Conservation (phyloP, 2,888 invertebrate genomes). For the Eudemis profundana region DNA sequence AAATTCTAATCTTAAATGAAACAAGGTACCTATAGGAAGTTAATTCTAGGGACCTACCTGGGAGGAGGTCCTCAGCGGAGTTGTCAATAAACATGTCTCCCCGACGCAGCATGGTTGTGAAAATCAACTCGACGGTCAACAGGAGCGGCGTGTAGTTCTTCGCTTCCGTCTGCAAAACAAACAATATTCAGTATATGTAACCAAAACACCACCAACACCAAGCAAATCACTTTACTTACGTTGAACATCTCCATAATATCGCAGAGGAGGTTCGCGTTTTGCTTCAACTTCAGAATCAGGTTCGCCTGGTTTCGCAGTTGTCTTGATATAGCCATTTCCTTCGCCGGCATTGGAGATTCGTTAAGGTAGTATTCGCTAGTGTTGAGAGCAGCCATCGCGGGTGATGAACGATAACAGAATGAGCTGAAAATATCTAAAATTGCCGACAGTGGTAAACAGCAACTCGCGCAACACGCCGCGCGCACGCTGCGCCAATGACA, state of each 20-base stretch:
- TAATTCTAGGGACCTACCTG: constrained; percentile 68
- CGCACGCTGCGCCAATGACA: constrained; percentile 26
- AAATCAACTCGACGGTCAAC: constrained; percentile 89
- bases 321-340: constrained; percentile 75
- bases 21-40: too few species aligned
- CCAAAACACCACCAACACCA: constrained; percentile 46
- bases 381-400: background rate
- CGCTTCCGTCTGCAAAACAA: constrained; percentile 72
- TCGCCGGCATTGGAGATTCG: constrained; percentile 2
- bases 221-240: constrained; percentile 73
- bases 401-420: constrained; percentile 2
- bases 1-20: too few species aligned
- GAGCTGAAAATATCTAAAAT: background rate
- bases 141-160: constrained; percentile 85
- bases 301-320: constrained; percentile 88
- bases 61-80: constrained; percentile 82
- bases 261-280: constrained; percentile 87
- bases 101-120: constrained; percentile 88
- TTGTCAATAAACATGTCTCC: constrained; percentile 87
- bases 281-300: constrained; percentile 88
- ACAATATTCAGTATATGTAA: constrained; percentile 53
- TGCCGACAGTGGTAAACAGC: background rate
- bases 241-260: constrained; percentile 89
- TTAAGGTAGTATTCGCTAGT: background rate
- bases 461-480: constrained; percentile 15